phyloP scores from a whole-genome alignment of 2,113 vertebrate species.

The Rhizomys pruinosus region DNA sequence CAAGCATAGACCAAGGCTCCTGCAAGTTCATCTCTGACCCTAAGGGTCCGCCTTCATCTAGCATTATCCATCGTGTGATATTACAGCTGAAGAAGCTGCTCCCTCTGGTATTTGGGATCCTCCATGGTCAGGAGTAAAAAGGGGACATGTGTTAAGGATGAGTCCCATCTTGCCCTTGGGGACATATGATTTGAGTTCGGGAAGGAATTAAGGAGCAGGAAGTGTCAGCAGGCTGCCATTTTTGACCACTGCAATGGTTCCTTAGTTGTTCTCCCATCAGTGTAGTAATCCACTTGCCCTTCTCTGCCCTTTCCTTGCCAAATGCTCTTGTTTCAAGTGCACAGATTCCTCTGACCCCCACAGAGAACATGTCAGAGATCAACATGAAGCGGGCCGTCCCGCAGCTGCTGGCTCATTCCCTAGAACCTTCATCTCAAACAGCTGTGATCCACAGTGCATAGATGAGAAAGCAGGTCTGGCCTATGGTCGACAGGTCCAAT shows the following conservation, averaged over 20 bases:
- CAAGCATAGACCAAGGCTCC: accelerated
- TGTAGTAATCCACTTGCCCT: not conserved
- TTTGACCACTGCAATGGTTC: not conserved
- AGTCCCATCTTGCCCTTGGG: not conserved
- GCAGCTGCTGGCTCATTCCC: not conserved
- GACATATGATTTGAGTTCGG: not conserved
- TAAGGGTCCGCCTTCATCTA: too few species aligned
- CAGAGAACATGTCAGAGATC: not conserved
- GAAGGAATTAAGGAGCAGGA: not conserved
- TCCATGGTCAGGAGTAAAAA: not conserved
- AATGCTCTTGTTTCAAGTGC: not conserved
- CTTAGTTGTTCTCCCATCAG: not conserved
- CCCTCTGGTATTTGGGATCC: not conserved
- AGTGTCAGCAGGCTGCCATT: accelerated
- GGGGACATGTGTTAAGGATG: not conserved
- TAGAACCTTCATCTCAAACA: accelerated
- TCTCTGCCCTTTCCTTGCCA: not conserved
- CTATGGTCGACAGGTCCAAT: accelerated
- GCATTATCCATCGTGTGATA: accelerated
- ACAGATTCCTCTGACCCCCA: not conserved
- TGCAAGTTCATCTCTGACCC: accelerated
- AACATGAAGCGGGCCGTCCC: accelerated
- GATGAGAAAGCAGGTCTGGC: not conserved
- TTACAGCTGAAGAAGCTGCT: not conserved
- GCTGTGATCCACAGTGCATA: not conserved